phyloP scores from a whole-genome alignment of 2,797 vertebrate genomes.

The Squalus acanthias region DNA sequence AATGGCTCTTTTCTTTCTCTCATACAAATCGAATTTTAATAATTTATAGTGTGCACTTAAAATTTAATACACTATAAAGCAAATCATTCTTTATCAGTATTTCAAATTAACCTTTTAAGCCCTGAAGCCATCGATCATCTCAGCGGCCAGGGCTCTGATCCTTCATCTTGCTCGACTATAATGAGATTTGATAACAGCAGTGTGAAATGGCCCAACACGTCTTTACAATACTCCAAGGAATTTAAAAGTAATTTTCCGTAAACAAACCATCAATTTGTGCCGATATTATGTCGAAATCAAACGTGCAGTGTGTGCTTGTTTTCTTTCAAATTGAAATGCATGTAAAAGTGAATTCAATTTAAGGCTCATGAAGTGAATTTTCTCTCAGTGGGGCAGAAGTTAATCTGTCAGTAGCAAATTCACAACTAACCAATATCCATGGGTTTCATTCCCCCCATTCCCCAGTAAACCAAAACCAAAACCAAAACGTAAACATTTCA shows the following conservation, averaged over 20 bases:
- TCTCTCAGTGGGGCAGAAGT: not conserved
- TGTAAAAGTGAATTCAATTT: not conserved
- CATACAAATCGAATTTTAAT: not conserved
- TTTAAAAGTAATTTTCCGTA: not conserved
- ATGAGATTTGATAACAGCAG: conserved; percentile 6
- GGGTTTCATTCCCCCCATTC: not conserved
- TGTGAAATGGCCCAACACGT: not conserved
- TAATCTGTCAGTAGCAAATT: not conserved
- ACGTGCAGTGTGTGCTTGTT: not conserved
- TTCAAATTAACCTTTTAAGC: not conserved
- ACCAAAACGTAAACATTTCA: not conserved
- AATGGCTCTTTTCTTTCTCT: no score
- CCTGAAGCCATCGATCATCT: not conserved
- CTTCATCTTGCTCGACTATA: not conserved
- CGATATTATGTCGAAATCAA: not conserved
- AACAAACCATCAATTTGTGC: conserved; percentile 13
- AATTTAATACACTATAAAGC: not conserved
- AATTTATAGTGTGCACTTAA: not conserved
- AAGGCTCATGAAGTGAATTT: not conserved
- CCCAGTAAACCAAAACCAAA: not conserved
- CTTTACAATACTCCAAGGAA: not conserved
- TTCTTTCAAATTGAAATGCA: not conserved
- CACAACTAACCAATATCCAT: not conserved
- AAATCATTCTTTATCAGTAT: not conserved
- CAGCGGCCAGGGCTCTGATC: not conserved